Base-by-base conservation (phyloP, 2,888 invertebrate species). In the Plebejus anna region DNA sequence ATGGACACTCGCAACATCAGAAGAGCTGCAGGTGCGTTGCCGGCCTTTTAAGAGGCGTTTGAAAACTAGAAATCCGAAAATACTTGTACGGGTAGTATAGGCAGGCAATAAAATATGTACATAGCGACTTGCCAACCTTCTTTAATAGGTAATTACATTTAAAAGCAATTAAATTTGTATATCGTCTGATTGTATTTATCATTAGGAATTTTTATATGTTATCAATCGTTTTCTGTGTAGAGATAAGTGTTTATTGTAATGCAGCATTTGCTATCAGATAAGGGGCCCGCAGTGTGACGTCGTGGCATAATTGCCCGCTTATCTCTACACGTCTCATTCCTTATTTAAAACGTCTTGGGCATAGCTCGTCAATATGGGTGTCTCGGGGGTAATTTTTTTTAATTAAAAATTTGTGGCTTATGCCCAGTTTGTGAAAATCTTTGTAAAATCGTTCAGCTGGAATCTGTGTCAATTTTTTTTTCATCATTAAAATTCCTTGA, bases 221-320 rank as follows among this genome's bases (percentile, higher is more conserved):
- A 73, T 73, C 55, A 73, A 73, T 73, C 4, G 73, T 73, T 76
- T 71, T 71, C 70, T 76, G 79, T 78, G 77, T 76, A 75, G 78
- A 83, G 88, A 89, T 90, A 89, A 86, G 55, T 81, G 81, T 84
- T 82, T 84, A 87, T 85, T 87, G 85, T 87, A 88, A 87, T 91
- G 92, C 92, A 89, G 92, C 85, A 91, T 86, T 88, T 84, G 79
- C 82, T 90, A 90, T 88, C 88, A 81, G 71, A 81, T 79, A 78
- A 79, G 82, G 86, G 86, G 84, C 84, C 91, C 91, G 93, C 93
- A 93, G 90, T 92, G 82, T 93, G 93, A 93, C 93, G 92, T 86
- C 87, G 78, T 85, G n/a, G n/a, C 82, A 83, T 80, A 90, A 90
- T 92, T 90, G 89, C 79, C 81, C 66, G 76, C 86, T 83, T 86